A percentile compares a stretch with the other conserved stretches of the same genome.
Conservation (phyloP, 2,888 invertebrate genomes). For the Dioctria linearis region DNA sequence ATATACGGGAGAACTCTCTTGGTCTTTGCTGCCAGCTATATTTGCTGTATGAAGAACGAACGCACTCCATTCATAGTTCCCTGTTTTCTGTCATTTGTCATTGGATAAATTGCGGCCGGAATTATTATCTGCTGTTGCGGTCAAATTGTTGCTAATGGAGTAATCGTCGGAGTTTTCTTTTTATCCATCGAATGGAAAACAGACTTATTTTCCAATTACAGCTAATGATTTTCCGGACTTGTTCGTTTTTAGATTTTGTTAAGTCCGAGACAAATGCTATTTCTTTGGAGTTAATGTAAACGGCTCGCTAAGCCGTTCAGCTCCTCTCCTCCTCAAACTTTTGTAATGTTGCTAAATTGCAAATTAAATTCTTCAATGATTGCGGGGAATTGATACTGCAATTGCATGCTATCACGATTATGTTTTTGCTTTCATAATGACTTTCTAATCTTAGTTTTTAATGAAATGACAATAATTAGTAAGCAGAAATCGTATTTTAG, state of each 20-base stretch:
- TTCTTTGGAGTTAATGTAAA: neutral
- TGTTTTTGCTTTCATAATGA: too few relatives aligned
- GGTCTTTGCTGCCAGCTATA: too few relatives aligned
- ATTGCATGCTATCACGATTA: too few relatives aligned
- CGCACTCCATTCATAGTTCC: constrained; percentile 19
- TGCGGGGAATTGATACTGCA: neutral
- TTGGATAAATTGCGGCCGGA: constrained; percentile 48
- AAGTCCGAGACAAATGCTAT: neutral
- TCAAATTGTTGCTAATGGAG: constrained; percentile 47
- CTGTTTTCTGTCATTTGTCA: constrained; percentile 54
- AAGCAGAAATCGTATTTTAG: too few relatives aligned
- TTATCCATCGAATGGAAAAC: constrained; percentile 50
- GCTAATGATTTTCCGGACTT: constrained; percentile 52
- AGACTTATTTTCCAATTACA: constrained; percentile 55
- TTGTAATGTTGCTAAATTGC: constrained; percentile 25
- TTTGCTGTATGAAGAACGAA: neutral
- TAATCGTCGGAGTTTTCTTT: constrained; percentile 48
- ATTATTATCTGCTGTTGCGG: constrained; percentile 44
- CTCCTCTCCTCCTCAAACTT: neutral
- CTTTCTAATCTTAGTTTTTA: too few relatives aligned
- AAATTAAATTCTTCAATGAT: constrained; percentile 32
- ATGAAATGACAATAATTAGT: too few relatives aligned
- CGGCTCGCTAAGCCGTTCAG: neutral
- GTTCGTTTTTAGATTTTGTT: constrained; percentile 11
- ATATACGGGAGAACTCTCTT: constrained; percentile 35